These are phyloP conservation scores for Glareola pratincola DNA, from an alignment of 2,113 vertebrate genomes.

Conservation along the genomic window DNA sequence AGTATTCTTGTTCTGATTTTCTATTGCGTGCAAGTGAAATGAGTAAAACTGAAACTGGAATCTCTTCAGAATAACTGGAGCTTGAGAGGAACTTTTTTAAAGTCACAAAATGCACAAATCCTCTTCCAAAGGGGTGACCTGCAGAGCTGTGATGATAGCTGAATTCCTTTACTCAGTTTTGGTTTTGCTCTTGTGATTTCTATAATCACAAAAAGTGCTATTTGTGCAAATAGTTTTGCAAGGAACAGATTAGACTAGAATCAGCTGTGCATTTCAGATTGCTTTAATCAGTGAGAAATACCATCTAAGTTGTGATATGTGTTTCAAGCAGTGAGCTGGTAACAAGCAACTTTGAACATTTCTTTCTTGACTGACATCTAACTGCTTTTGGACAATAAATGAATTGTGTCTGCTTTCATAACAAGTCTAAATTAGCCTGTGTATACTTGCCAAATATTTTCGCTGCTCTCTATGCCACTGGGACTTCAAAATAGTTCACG, in stretches of 20 bases:
- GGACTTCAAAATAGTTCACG: not conserved
- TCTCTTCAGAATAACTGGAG: not conserved
- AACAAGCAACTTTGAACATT: not conserved
- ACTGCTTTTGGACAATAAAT: not conserved
- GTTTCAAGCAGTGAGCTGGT: not conserved
- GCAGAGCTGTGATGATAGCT: not conserved
- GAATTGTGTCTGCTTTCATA: not conserved
- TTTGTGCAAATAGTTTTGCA: not conserved
- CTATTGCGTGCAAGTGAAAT: not conserved
- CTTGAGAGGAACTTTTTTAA: not conserved
- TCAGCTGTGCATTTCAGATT: not conserved
- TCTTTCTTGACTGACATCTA: not conserved
- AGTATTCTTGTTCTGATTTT: not conserved
- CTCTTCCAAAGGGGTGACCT: not conserved
- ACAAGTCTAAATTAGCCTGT: not conserved
- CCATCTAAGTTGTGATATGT: accelerated
- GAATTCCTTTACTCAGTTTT: not conserved
- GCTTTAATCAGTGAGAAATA: not conserved
- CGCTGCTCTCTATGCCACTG: not conserved
- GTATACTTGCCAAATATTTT: not conserved
- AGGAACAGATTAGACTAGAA: not conserved
- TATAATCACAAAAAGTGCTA: not conserved
- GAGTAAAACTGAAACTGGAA: not conserved
- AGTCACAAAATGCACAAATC: not conserved
- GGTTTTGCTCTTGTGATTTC: not conserved